These are phyloP conservation scores for Drosophila sproati DNA, from an alignment of 1,140 invertebrate genomes.

Conservation along the genomic window DNA sequence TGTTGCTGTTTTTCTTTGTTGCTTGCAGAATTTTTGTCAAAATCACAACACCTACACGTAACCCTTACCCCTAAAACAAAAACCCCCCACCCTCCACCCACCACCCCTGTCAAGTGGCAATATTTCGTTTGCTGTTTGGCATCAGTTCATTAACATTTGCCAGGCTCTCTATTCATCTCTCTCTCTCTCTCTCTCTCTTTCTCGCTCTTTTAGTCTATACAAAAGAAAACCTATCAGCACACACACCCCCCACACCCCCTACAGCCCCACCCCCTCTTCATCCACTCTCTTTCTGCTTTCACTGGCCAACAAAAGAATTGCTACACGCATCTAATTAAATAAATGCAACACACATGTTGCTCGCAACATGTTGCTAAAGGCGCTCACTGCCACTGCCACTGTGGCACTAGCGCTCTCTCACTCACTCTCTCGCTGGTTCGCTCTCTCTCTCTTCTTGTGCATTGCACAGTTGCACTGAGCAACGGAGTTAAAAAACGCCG, in stretches of 20 bases:
- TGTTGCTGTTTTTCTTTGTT: neutral
- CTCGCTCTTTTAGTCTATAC: neutral
- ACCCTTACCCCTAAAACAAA: neutral
- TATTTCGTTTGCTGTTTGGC: slow-evolving; percentile 1
- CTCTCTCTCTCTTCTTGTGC: slow-evolving; percentile 5
- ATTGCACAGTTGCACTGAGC: slow-evolving; percentile 32
- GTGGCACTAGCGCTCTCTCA: slow-evolving; percentile 2
- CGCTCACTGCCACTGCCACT: neutral
- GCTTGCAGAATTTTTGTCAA: neutral
- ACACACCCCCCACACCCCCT: neutral
- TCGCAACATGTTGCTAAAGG: slow-evolving; percentile 69
- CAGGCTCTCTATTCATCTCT: neutral
- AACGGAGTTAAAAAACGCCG: slow-evolving; percentile 10
- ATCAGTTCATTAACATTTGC: slow-evolving; percentile 47
- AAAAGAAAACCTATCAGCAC: no score
- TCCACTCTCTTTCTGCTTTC: no score
- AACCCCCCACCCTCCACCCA: neutral
- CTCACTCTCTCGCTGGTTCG: neutral
- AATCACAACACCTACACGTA: no score
- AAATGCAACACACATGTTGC: slow-evolving; percentile 32
- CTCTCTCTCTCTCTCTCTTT: neutral
- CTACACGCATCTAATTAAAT: slow-evolving; percentile 43
- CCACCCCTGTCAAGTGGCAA: neutral
- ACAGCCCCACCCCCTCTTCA: no score
- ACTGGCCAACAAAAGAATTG: neutral